A percentile compares a stretch with the other conserved stretches of the same genome.
Evolutionary conservation across 2,113 vertebrate genomes (phyloP).

Genomic region (Rhagologus leucostigma): DNA sequence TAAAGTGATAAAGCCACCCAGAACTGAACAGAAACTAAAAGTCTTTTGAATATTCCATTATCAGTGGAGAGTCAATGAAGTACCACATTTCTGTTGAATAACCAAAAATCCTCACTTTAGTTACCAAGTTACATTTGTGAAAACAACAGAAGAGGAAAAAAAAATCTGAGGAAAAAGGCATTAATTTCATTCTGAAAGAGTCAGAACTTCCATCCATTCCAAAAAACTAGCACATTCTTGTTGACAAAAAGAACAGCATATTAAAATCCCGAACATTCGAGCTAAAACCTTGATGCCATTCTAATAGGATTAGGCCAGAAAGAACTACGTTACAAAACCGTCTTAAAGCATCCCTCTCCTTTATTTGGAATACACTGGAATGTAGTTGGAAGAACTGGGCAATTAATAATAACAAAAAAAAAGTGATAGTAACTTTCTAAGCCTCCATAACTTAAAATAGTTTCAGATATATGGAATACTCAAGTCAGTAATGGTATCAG

Average conservation of each 20-base stretch:
- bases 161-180: not conserved
- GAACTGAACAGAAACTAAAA: not conserved
- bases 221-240: not conserved
- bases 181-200: not conserved
- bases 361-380: not conserved
- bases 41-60: not conserved
- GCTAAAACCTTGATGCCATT: not conserved
- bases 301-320: not conserved
- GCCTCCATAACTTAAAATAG: not conserved
- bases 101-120: not conserved
- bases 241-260: not conserved
- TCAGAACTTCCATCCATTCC: not conserved
- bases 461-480: not conserved
- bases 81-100: not conserved
- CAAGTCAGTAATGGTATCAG: not conserved
- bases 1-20: not conserved
- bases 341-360: not conserved
- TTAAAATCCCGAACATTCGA: not conserved
- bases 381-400: not conserved
- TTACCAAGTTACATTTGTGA: not conserved
- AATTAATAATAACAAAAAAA: not conserved
- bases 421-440: not conserved
- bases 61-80: not conserved
- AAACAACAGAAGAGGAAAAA: not conserved
- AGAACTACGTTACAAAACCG: not conserved